A percentile compares a stretch with the other conserved stretches of the same genome.
Evolutionary conservation across 1,140 invertebrate species (phyloP).

Genomic region (Drosophila carrolli): DNA sequence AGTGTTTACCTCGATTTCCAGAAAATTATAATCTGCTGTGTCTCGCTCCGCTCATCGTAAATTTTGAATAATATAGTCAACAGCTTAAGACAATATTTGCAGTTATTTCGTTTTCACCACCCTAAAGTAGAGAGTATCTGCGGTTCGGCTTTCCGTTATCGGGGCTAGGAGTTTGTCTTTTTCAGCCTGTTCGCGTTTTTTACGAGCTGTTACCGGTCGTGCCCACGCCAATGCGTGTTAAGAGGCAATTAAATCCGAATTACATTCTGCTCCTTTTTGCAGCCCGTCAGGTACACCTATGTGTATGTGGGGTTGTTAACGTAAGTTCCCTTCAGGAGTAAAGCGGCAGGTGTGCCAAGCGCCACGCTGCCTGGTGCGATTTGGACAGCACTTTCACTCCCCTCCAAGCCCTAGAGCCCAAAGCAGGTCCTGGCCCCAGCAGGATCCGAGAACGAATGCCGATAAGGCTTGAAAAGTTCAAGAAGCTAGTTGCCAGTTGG

Average conservation of each 20-base stretch:
- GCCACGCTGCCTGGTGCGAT: conserved; percentile 57
- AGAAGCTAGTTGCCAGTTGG: conserved; percentile 36
- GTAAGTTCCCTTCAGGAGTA: conserved; percentile 46
- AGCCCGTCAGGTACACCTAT: conserved; percentile 8
- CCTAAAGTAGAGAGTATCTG: conserved; percentile 9
- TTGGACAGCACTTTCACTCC: conserved; percentile 20
- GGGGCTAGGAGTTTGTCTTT: not conserved
- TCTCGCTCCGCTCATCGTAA: too few relatives aligned
- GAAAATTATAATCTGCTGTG: too few relatives aligned
- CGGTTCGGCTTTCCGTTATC: conserved; percentile 2
- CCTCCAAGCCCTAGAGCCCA: not conserved
- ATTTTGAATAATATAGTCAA: too few relatives aligned
- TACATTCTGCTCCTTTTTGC: conserved; percentile 76
- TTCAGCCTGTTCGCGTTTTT: conserved; percentile 51
- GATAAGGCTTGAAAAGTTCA: conserved; percentile 70
- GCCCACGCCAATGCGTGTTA: conserved; percentile 78
- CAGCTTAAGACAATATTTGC: too few relatives aligned
- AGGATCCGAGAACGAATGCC: conserved; percentile 10
- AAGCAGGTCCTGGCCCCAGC: too few relatives aligned
- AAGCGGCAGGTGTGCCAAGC: conserved; percentile 70
- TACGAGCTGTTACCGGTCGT: conserved; percentile 74
- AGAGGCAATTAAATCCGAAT: conserved; percentile 83
- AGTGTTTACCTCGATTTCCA: not conserved
- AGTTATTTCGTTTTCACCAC: not conserved
- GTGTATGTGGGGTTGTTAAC: conserved; percentile 4